A percentile compares a stretch with the other conserved stretches of the same genome.
These are phyloP conservation scores for Mactra quadrangularis DNA, from an alignment of 1,140 invertebrate genomes.

Conservation along the genomic window DNA sequence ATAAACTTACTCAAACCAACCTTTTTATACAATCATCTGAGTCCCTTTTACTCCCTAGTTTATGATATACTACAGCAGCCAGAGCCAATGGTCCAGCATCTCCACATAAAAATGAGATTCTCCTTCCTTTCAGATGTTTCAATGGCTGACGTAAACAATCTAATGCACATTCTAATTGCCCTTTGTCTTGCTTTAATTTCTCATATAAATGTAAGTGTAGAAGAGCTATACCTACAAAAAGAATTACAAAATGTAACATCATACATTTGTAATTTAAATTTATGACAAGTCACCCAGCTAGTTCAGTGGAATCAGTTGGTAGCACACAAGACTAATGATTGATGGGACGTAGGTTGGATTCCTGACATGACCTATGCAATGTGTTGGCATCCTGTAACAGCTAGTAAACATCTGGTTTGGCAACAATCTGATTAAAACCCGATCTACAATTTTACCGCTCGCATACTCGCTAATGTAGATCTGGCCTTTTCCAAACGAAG, in stretches of 20 bases:
- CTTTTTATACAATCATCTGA: constrained; percentile 76
- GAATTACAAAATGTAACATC: background rate
- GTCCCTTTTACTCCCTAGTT: constrained; percentile 72
- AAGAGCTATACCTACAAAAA: constrained; percentile 84
- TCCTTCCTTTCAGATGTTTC: constrained; percentile 82
- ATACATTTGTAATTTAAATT: background rate
- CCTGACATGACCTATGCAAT: background rate
- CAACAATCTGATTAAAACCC: too few relatives aligned
- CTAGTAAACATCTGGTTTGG: background rate
- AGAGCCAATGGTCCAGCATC: constrained; percentile 90
- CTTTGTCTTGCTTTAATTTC: constrained; percentile 68
- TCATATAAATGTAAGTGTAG: constrained; percentile 85
- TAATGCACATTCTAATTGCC: constrained; percentile 84
- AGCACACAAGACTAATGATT: background rate
- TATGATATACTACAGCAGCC: constrained; percentile 87
- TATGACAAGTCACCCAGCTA: background rate
- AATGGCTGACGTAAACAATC: constrained; percentile 84
- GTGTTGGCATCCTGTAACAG: background rate
- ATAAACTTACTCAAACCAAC: too few relatives aligned
- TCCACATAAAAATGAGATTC: constrained; percentile 90
- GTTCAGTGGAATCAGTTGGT: background rate
- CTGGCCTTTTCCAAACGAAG: too few relatives aligned
- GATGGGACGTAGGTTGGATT: too few relatives aligned
- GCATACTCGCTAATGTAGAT: too few relatives aligned
- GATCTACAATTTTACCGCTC: too few relatives aligned